phyloP scores from a whole-genome alignment of 2,113 vertebrate genomes.

The Rhodinocichla rosea region DNA sequence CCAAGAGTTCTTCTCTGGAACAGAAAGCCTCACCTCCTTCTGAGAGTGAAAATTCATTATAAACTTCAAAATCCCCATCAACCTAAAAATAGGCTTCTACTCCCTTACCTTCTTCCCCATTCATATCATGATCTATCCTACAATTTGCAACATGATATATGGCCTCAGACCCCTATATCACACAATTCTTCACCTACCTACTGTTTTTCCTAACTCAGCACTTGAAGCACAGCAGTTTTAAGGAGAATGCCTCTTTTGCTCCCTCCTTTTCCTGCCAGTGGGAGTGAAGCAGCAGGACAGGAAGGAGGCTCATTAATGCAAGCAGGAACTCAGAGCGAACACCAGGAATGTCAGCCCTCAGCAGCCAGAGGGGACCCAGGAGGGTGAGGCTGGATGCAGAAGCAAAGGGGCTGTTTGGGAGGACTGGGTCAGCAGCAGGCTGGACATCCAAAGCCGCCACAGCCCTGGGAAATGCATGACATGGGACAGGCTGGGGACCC shows the following conservation, averaged over 20 bases:
- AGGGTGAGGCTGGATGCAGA: not conserved
- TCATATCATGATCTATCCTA: no score
- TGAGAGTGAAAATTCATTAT: no score
- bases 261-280: not conserved
- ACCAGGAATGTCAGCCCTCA: not conserved
- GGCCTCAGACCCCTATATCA: no score
- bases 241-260: not conserved
- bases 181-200: no score
- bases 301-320: not conserved
- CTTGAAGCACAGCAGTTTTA: not conserved
- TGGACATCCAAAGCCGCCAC: not conserved
- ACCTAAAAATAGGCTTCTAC: no score
- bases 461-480: slow-evolving; percentile 58
- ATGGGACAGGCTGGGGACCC: not conserved
- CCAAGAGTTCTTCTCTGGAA: not conserved
- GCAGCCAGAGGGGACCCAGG: not conserved
- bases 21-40: no score
- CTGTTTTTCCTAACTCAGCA: no score
- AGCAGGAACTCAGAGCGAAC: not conserved
- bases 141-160: no score
- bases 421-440: not conserved
- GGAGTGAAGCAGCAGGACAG: not conserved
- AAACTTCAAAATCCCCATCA: no score
- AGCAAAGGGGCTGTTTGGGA: not conserved
- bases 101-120: no score